Evolutionary conservation across 2,113 vertebrate species (phyloP), one percentile per base, ranked within the genome.

Genomic region (Oreochromis spilurus): DNA sequence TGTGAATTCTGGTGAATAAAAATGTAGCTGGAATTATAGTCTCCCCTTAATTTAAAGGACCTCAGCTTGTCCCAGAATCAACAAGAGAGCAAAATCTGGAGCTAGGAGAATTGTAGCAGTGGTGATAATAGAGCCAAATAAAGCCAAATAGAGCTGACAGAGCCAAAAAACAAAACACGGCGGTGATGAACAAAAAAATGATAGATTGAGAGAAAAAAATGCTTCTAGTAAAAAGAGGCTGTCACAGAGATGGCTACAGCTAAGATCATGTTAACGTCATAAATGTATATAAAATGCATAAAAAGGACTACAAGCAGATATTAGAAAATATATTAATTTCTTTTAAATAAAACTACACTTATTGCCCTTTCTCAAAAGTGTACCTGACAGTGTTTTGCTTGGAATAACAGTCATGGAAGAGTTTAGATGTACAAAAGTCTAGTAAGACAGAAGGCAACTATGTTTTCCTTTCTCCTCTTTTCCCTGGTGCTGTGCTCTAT

Each of bases 281-380:
- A 90, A 83, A 82, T 79, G 82, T 52, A 81, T 88, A 91, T 58
- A 90, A 95, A 95, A 84, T 6, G 24, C 77, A 84, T 45, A 81
- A 85, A 84, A 88, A 77, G 85, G 80, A 82, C 67, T 87, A 89
- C 10, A 77, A 57, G 88, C 91, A 85, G 81, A 82, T 83, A 93
- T 93, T 90, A 85, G 83, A 93, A 96, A 95, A 97, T 96, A 97
- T 96, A 96, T 97, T 96, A 96, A 92, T 94, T 95, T 96, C 78
- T 94, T 91, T 94, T 93, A 96, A 95, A 94, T 95, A 96, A 92
- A 95, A 92, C 84, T 55, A 93, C 81, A 91, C 60, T 81, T 84
- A 80, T 83, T 89, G 91, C 91, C 91, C 86, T 92, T 92, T 83
- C 13, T 85, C 19, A 52, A 55, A 53, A 86, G 84, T 65, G 92